A percentile compares a stretch with the other conserved stretches of the same genome.
These are phyloP conservation scores for Tringa solitaria DNA, from an alignment of 2,113 vertebrate genomes.

Conservation along the genomic window DNA sequence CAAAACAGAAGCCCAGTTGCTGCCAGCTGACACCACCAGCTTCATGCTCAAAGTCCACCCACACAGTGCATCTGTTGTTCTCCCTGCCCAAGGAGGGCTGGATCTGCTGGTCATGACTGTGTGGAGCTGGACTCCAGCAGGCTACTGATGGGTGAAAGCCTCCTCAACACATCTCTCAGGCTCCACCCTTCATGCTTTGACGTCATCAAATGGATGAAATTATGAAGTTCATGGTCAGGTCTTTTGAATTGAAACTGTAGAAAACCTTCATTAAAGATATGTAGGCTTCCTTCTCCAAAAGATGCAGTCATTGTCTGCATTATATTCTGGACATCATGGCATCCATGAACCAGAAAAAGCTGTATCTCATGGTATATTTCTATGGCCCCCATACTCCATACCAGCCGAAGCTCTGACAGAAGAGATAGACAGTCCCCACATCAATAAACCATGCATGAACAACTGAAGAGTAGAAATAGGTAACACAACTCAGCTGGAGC, in stretches of 20 bases:
- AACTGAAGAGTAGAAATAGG: neutral
- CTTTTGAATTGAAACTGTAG: neutral
- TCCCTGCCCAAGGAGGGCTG: neutral
- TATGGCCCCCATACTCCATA: neutral
- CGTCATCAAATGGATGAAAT: neutral
- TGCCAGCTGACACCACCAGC: neutral
- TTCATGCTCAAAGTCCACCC: neutral
- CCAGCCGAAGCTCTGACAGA: neutral
- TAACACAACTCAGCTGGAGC: neutral
- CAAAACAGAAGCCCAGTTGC: neutral
- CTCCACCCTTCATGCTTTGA: neutral
- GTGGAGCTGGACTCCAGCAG: neutral
- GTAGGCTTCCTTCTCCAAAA: neutral
- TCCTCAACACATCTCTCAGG: neutral
- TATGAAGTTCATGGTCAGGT: neutral
- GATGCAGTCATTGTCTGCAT: neutral
- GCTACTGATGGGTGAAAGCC: neutral
- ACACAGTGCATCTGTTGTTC: fast-evolving
- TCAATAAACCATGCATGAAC: neutral
- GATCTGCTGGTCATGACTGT: neutral
- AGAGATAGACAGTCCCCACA: neutral
- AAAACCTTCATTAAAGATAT: neutral
- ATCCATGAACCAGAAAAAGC: neutral
- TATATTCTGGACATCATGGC: neutral
- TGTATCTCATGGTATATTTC: neutral